phyloP scores from a whole-genome alignment of 2,797 vertebrate species.

The Enteromius anoplus region DNA sequence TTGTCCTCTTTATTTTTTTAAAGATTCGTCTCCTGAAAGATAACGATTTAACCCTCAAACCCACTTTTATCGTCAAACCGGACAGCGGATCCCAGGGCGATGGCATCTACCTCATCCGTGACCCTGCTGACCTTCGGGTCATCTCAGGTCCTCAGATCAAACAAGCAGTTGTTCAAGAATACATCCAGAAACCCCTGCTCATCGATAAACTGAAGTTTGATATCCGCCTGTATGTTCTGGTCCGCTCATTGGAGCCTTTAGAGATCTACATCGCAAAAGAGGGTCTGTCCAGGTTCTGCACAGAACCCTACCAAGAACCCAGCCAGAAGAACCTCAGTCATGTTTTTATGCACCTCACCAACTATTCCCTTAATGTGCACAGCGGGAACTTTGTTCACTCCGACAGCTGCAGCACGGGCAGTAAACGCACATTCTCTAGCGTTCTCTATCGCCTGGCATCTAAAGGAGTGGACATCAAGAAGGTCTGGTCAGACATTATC shows the following conservation, averaged over 20 bases:
- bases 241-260: constrained; percentile 92
- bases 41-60: constrained; percentile 79
- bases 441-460: constrained; percentile 88
- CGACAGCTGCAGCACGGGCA: constrained; percentile 89
- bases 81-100: constrained; percentile 96
- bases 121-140: constrained; percentile 85
- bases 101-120: constrained; percentile 98
- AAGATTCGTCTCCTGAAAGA: constrained; percentile 89
- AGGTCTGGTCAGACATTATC: constrained; percentile 96
- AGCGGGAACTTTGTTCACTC: constrained; percentile 95
- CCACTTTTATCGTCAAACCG: constrained; percentile 96
- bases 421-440: constrained; percentile 95
- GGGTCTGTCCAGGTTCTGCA: constrained; percentile 95
- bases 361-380: constrained; percentile 96
- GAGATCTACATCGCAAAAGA: constrained; percentile 98
- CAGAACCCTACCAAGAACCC: constrained; percentile 91
- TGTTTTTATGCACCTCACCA: constrained; percentile 97
- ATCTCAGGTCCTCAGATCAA: constrained; percentile 80
- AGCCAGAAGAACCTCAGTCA: constrained; percentile 90
- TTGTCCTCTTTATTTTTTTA: neutral
- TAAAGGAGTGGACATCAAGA: constrained; percentile 91
- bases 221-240: constrained; percentile 93
- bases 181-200: constrained; percentile 92
- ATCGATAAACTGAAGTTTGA: constrained; percentile 98
- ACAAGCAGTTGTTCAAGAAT: constrained; percentile 94